Evolutionary conservation across 64 coral and sea anemone species (phyloP).

Genomic region (Astreopora myriophthalma): DNA sequence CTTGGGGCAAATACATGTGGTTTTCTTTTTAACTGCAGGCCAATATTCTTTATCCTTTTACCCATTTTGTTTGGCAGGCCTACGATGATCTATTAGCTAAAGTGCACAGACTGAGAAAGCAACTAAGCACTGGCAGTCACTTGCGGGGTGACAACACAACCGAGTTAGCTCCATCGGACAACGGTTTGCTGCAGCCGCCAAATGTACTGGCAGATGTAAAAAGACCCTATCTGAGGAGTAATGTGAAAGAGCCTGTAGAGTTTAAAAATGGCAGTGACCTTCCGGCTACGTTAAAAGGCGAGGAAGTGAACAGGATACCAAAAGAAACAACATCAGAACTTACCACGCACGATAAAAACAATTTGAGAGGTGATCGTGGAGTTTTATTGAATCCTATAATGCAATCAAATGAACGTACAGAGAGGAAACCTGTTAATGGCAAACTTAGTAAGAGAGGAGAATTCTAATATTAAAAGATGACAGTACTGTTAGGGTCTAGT

Average conservation of each 20-base stretch:
- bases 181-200: too few relatives aligned
- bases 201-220: not conserved
- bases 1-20: too few relatives aligned
- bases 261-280: not conserved
- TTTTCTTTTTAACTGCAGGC: too few relatives aligned
- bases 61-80: not conserved
- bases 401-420: not conserved
- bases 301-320: not conserved
- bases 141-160: not conserved
- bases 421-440: not conserved
- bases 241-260: not conserved
- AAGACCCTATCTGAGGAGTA: not conserved
- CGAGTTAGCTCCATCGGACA: not conserved
- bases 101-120: slow-evolving; percentile 18
- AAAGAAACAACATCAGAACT: not conserved
- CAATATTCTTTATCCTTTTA: too few relatives aligned
- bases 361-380: slow-evolving; percentile 21
- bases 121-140: not conserved
- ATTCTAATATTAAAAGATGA: not conserved
- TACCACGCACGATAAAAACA: not conserved
- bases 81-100: slow-evolving; percentile 12
- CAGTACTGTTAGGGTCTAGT: too few relatives aligned
- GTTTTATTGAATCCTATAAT: not conserved
- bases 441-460: not conserved
- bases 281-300: not conserved